Evolutionary conservation across 2,113 vertebrate species (phyloP).

Genomic region (Anarhynchus alexandrinus): DNA sequence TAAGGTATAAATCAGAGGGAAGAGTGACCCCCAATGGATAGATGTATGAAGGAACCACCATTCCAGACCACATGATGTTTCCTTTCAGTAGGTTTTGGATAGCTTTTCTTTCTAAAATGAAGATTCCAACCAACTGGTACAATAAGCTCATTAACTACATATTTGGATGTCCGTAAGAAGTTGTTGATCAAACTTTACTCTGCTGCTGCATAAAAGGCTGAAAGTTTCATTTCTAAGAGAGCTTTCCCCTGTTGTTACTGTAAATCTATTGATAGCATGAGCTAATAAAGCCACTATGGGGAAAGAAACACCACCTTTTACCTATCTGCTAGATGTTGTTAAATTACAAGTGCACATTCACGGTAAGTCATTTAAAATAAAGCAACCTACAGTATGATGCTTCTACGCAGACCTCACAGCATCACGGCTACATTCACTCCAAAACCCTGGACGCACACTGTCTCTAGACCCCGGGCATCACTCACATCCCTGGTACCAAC

Average conservation of each 20-base stretch:
- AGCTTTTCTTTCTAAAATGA: background rate
- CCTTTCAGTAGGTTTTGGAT: background rate
- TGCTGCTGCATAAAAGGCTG: background rate
- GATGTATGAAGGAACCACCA: background rate
- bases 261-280: background rate
- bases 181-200: background rate
- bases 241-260: background rate
- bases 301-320: background rate
- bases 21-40: slow-evolving; percentile 56
- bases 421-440: background rate
- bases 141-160: background rate
- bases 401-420: too few species aligned
- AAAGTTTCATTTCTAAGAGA: background rate
- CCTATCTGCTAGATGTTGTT: background rate
- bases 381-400: too few species aligned
- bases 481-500: background rate
- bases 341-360: background rate
- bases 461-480: background rate
- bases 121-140: background rate
- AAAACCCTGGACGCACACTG: background rate
- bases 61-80: background rate
- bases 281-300: background rate
- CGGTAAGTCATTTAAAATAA: background rate
- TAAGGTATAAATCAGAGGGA: background rate
- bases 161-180: background rate